Percentiles rank a stretch among this genome's conserved stretches.
These are phyloP conservation scores for Drosophila mercatorum DNA, from an alignment of 2,888 invertebrate species.

Conservation along the genomic window DNA sequence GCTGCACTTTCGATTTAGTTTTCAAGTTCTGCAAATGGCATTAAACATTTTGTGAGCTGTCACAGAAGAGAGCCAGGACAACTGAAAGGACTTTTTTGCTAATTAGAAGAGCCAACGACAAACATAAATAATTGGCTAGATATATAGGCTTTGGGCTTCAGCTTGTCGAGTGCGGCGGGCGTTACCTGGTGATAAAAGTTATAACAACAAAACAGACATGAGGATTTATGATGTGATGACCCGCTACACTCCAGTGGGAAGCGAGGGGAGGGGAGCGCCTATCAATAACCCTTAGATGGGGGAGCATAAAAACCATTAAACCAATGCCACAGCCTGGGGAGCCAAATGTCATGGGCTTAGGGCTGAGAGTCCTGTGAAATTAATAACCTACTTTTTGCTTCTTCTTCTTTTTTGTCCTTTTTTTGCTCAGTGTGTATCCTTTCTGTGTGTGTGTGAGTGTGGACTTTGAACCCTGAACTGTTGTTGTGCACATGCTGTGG, in stretches of 20 bases:
- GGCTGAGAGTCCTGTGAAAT: conserved; percentile 61
- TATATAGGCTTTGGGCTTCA: conserved; percentile 22
- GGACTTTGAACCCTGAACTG: conserved; percentile 21
- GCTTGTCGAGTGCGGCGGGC: conserved; percentile 12
- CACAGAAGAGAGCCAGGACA: conserved; percentile 16
- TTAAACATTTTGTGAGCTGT: conserved; percentile 64
- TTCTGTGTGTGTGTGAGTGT: conserved; percentile 22
- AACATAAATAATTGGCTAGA: conserved; percentile 52
- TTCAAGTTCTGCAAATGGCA: conserved; percentile 40
- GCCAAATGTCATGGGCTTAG: conserved; percentile 43
- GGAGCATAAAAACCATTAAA: conserved; percentile 68
- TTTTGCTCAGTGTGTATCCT: conserved; percentile 25
- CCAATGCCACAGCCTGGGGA: conserved; percentile 60
- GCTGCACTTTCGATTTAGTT: conserved; percentile 52
- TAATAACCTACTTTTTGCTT: conserved; percentile 78
- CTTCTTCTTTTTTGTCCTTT: conserved; percentile 40
- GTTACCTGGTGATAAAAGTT: conserved; percentile 63
- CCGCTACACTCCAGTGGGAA: not conserved
- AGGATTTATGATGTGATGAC: conserved; percentile 67
- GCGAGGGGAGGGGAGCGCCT: conserved; percentile 17
- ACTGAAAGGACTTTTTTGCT: conserved; percentile 43
- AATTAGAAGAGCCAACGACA: conserved; percentile 54
- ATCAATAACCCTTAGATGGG: conserved; percentile 63
- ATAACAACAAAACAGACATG: conserved; percentile 65
- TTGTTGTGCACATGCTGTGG: conserved; percentile 59